Evolutionary conservation across 2,113 vertebrate genomes (phyloP).

Genomic region (Phylloscopus whistleri): DNA sequence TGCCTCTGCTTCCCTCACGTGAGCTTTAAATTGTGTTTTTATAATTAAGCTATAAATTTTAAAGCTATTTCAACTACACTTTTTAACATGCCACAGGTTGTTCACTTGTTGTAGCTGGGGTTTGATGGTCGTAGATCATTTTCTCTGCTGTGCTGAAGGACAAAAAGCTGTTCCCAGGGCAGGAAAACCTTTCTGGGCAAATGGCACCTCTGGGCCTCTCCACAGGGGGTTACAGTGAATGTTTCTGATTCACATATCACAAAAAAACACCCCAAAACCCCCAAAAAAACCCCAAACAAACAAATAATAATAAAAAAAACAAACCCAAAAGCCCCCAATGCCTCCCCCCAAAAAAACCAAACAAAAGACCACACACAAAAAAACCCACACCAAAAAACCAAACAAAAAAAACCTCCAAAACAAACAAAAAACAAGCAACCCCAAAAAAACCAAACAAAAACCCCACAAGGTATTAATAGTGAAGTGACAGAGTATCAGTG

Average conservation of each 20-base stretch:
- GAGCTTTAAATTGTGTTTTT: slow-evolving; percentile 39
- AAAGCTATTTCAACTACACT: background rate
- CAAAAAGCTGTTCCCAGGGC: background rate
- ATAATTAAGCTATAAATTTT: slow-evolving; percentile 49
- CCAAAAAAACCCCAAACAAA: background rate
- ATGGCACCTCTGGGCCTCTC: background rate
- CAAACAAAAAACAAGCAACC: background rate
- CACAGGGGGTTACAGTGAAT: background rate
- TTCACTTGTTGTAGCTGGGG: background rate
- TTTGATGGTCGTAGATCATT: background rate
- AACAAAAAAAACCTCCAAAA: too few relatives aligned
- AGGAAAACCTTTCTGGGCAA: background rate
- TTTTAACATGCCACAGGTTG: slow-evolving; percentile 34
- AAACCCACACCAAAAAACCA: too few relatives aligned
- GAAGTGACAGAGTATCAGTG: background rate
- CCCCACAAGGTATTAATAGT: background rate
- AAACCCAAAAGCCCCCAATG: too few relatives aligned
- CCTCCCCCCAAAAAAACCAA: too few relatives aligned
- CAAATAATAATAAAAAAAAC: too few relatives aligned
- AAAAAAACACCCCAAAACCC: background rate
- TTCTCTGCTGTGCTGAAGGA: background rate
- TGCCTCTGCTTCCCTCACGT: background rate
- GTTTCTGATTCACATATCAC: background rate
- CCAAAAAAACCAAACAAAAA: background rate
- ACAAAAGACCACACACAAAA: background rate